phyloP scores from a whole-genome alignment of 2,797 vertebrate genomes.

The Sebastes iracundus region DNA sequence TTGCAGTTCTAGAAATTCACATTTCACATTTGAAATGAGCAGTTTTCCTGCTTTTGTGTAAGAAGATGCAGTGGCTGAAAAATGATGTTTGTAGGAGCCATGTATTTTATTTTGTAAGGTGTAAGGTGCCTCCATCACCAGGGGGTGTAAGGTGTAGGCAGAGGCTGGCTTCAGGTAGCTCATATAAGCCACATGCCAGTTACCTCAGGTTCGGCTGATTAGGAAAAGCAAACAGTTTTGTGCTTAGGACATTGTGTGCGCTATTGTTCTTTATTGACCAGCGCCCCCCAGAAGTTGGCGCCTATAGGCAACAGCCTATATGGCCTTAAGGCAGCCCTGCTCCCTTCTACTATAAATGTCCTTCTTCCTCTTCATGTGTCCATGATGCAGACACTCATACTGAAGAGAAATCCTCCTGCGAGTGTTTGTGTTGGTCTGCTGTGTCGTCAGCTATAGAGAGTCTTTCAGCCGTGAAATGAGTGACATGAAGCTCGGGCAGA shows the following conservation, averaged over 20 bases:
- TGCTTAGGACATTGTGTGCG: too few relatives aligned
- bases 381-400: neutral
- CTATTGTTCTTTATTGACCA: too few relatives aligned
- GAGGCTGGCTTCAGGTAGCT: too few relatives aligned
- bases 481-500: neutral
- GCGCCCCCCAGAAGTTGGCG: too few relatives aligned
- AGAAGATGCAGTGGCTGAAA: neutral
- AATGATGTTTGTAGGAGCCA: neutral
- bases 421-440: slow-evolving; percentile 8
- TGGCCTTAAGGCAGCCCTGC: too few relatives aligned
- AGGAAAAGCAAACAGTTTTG: too few relatives aligned
- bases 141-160: too few relatives aligned
- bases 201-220: too few relatives aligned
- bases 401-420: neutral
- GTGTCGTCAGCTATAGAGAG: neutral
- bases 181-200: too few relatives aligned
- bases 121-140: too few relatives aligned
- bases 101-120: neutral
- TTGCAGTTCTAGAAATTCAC: neutral
- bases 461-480: slow-evolving; percentile 29
- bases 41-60: neutral
- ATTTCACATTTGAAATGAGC: neutral
- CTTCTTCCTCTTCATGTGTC: neutral
- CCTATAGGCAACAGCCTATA: too few relatives aligned
- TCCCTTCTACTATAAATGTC: neutral